phyloP scores from a whole-genome alignment of 2,113 vertebrate genomes.

The Saguinus midas region DNA sequence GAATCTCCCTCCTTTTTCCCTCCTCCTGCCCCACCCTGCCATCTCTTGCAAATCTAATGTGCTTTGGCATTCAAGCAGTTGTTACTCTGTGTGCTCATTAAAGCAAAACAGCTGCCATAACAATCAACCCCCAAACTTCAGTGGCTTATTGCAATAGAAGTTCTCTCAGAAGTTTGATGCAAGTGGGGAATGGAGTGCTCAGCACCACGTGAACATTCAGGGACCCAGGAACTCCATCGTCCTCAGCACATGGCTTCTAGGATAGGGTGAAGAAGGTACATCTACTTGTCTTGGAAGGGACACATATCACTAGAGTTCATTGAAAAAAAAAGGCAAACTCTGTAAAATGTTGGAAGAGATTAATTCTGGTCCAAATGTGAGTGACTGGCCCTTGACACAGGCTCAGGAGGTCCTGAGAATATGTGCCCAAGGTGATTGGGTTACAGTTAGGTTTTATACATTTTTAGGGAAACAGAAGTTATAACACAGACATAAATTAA shows the following conservation, averaged over 20 bases:
- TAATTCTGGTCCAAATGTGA: too few species aligned
- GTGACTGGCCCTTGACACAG: too few species aligned
- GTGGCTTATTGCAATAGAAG: neutral
- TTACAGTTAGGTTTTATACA: too few species aligned
- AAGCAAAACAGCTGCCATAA: conserved; percentile 1
- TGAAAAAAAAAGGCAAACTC: too few species aligned
- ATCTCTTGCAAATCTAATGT: neutral
- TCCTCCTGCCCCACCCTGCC: neutral
- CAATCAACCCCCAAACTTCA: neutral
- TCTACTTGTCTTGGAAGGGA: neutral
- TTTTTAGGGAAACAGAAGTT: too few species aligned
- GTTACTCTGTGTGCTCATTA: neutral
- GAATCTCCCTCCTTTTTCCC: neutral
- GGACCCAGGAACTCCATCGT: neutral
- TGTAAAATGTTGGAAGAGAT: too few species aligned
- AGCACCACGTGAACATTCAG: neutral
- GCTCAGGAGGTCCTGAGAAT: too few species aligned
- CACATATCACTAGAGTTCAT: neutral
- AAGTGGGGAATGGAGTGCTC: neutral
- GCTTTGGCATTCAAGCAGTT: neutral
- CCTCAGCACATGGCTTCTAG: neutral
- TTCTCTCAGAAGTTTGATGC: neutral
- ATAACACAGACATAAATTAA: too few species aligned
- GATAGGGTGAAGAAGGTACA: neutral
- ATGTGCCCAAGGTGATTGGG: too few species aligned